A percentile compares a stretch with the other conserved stretches of the same genome.
Conservation (phyloP, 2,888 invertebrate species). For the Drosophila meridionalis region DNA sequence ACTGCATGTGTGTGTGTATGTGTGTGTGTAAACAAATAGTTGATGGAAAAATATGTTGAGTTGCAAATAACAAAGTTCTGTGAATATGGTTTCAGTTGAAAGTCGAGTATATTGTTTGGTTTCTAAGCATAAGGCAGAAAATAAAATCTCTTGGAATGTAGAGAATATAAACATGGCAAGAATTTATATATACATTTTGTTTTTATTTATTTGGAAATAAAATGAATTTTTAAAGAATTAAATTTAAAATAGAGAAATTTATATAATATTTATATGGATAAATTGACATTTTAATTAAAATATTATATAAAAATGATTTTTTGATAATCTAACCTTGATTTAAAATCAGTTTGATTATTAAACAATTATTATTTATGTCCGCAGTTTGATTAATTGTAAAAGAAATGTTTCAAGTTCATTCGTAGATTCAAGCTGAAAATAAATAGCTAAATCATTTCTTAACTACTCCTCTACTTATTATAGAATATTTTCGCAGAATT, state of each 20-base stretch:
- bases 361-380: no score
- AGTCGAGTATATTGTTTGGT: background rate
- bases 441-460: background rate
- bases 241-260: no score
- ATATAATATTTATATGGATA: no score
- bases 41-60: constrained; percentile 1
- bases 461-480: background rate
- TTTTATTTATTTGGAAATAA: background rate
- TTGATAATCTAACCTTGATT: no score
- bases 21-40: constrained; percentile 25
- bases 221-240: no score
- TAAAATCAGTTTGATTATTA: no score
- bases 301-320: no score
- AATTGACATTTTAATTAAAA: no score
- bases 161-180: background rate
- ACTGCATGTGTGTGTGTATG: background rate
- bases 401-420: no score
- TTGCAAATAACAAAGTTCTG: constrained; percentile 1
- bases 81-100: constrained; percentile 2
- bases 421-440: background rate
- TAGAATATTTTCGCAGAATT: background rate
- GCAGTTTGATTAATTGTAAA: background rate
- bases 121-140: background rate
- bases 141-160: background rate
- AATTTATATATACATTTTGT: background rate